Percentiles rank a stretch among this genome's conserved stretches.
These are phyloP conservation scores for Fregetta grallaria DNA, from an alignment of 2,113 vertebrate genomes.

Conservation along the genomic window DNA sequence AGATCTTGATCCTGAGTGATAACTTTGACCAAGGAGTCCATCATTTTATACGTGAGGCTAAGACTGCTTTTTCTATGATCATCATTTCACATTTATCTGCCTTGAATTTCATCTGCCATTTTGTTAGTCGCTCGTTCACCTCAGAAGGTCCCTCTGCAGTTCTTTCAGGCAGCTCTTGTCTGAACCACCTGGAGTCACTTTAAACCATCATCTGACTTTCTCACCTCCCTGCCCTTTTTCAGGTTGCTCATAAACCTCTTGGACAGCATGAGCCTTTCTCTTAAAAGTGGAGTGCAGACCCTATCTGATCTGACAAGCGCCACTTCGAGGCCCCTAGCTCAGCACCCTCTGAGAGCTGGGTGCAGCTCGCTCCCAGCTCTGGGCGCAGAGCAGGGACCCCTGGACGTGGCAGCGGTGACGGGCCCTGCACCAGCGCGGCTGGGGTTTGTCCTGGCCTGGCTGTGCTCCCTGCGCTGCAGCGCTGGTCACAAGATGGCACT, in stretches of 20 bases:
- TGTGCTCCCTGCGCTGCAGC: background rate
- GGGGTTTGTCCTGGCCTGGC: no score
- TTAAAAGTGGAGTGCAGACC: background rate
- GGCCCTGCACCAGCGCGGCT: no score
- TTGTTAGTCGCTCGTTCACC: rapidly evolving
- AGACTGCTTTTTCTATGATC: background rate
- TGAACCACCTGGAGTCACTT: background rate
- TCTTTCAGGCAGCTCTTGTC: background rate
- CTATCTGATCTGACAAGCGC: rapidly evolving
- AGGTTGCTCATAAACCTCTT: background rate
- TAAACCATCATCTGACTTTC: background rate
- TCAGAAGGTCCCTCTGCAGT: background rate
- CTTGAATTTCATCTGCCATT: background rate
- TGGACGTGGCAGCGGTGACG: background rate
- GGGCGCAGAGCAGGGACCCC: background rate
- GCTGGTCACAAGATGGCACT: constrained; percentile 35
- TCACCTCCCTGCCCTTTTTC: background rate
- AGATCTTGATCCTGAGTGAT: background rate
- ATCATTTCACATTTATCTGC: background rate
- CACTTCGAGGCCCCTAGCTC: background rate
- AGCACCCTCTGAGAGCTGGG: background rate
- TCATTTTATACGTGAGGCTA: background rate
- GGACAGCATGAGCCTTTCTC: background rate
- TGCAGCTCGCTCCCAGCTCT: background rate
- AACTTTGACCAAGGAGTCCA: background rate